Conservation (phyloP, 37 sponge, comb jelly and placozoan genomes). For the Corticium candelabrum region DNA sequence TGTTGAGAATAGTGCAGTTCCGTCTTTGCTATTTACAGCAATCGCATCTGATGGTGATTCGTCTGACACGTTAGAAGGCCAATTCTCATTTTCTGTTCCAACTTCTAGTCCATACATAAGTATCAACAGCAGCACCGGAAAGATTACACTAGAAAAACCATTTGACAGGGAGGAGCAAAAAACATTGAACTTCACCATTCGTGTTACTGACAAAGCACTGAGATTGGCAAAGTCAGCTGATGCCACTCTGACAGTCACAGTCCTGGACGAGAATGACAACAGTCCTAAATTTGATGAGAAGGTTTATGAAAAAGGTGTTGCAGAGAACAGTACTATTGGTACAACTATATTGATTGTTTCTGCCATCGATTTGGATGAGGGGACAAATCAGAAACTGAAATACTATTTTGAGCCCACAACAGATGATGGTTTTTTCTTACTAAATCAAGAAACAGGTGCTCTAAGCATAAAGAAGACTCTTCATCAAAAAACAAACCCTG, state of each 20-base stretch:
- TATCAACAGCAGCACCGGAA: background rate
- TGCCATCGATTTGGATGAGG: background rate
- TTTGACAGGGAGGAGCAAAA: background rate
- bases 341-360: background rate
- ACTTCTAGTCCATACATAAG: too few relatives aligned
- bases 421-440: background rate
- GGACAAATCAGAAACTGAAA: background rate
- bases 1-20: background rate
- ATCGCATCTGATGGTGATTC: background rate
- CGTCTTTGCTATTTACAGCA: background rate
- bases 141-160: background rate
- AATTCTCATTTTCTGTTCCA: too few relatives aligned
- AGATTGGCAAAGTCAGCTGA: too few relatives aligned
- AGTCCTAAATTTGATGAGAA: background rate
- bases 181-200: background rate
- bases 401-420: background rate
- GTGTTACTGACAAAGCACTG: background rate
- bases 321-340: background rate
- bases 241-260: background rate
- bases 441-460: background rate
- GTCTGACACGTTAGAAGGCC: background rate
- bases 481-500: background rate
- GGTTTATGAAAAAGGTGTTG: background rate
- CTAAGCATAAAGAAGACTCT: background rate
- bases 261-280: conserved; percentile 1